These are phyloP conservation scores for Anoncus sp. DNA, from an alignment of 2,888 invertebrate species.

Conservation along the genomic window DNA sequence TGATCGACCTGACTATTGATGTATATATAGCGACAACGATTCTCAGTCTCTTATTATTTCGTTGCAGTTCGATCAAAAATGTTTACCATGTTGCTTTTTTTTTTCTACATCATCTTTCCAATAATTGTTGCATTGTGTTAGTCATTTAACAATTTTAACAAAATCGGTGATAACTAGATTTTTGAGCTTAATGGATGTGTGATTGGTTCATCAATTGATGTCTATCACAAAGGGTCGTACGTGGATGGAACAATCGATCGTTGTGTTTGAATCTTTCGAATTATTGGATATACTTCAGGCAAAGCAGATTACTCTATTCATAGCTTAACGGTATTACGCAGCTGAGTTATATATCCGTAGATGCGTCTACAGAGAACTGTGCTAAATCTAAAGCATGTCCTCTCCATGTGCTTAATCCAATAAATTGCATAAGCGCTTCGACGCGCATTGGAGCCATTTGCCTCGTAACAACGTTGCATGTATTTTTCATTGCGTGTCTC, in stretches of 20 bases:
- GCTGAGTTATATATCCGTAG: background rate
- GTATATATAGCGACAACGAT: background rate
- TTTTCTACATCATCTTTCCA: background rate
- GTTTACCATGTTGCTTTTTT: background rate
- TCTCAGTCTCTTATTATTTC: background rate
- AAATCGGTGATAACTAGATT: no score
- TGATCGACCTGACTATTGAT: conserved; percentile 5
- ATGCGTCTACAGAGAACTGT: background rate
- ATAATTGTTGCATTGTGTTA: background rate
- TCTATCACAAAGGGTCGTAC: background rate
- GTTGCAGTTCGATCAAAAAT: background rate
- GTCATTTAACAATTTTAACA: no score
- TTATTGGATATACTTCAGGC: conserved; percentile 20
- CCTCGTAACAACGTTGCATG: background rate
- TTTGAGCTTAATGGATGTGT: background rate
- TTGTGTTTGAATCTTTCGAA: conserved; percentile 14
- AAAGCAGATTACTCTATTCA: conserved; percentile 28
- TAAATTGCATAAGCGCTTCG: conserved; percentile 39
- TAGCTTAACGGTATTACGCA: background rate
- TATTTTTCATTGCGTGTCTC: background rate
- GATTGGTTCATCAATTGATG: conserved; percentile 18
- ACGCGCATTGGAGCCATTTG: background rate
- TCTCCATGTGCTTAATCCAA: conserved; percentile 21
- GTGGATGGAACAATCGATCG: background rate
- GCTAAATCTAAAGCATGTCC: background rate